phyloP scores from a whole-genome alignment of 2,888 invertebrate species.

The Fragum whitleyi region DNA sequence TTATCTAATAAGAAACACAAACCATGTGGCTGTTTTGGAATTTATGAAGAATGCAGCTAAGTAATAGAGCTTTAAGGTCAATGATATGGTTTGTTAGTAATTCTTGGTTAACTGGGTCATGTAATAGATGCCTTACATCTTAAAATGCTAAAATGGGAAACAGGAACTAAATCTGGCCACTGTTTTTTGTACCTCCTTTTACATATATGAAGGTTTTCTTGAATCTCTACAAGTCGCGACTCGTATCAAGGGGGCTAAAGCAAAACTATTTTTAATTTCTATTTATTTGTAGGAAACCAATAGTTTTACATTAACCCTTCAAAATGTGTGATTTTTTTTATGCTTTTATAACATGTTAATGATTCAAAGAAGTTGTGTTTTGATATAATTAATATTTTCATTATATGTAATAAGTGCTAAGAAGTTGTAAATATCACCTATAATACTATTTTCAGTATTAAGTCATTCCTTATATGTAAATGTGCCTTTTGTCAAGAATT shows the following conservation, averaged over 20 bases:
- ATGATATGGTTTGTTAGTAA: constrained; percentile 7
- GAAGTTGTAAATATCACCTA: constrained; percentile 5
- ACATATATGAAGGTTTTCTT: too few species aligned
- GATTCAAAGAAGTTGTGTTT: too few species aligned
- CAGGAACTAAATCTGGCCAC: too few species aligned
- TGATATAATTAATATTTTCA: too few species aligned
- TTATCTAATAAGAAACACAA: not conserved
- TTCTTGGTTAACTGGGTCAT: not conserved
- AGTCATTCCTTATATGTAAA: constrained; percentile 21
- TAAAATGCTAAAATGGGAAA: too few species aligned
- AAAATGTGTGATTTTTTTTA: not conserved
- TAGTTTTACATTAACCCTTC: too few species aligned
- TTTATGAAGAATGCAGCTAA: constrained; percentile 3
- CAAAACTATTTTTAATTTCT: too few species aligned
- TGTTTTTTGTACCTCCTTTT: too few species aligned
- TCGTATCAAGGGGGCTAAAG: too few species aligned
- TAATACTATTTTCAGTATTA: constrained; percentile 7
- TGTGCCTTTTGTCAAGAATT: constrained; percentile 3
- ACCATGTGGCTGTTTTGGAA: not conserved
- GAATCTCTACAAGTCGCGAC: too few species aligned
- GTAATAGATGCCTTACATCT: not conserved
- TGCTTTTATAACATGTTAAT: too few species aligned
- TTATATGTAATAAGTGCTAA: not conserved
- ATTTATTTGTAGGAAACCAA: too few species aligned
- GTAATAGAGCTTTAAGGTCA: constrained; percentile 14